Evolutionary conservation across 2,888 invertebrate genomes (phyloP), one percentile per base, ranked within the genome.

Genomic region (Ariolimax columbianus): DNA sequence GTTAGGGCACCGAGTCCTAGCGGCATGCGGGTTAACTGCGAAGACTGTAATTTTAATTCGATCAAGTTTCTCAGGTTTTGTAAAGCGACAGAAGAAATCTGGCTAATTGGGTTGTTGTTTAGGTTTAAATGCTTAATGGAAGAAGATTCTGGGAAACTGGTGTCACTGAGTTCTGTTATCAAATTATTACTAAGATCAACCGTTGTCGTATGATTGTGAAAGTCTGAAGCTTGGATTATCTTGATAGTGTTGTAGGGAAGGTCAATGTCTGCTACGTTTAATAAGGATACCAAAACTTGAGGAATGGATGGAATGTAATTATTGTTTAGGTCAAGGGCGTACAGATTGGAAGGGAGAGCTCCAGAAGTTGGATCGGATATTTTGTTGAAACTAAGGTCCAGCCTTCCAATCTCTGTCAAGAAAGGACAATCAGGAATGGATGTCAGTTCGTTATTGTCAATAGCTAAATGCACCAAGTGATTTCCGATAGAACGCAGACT

Each of bases 301-400:
- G 73, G 73, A 11, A 23, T 30, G 30, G 40, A 73, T 9, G 43
- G 73, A 9, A 73, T n/a, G 3, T 14, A 30, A 36, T 73, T 73
- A n/a, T 43, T 14, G 3, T 19, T 7, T 23, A 73, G 43, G 11
- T 73, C 43, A 0, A 73, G n/a, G 2, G 14, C 6, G 30, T 9
- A 30, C 6, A 47, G 0, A 38, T 47, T 43, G n/a, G 43, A 73
- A 26, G 73, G 43, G 1, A 47, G 7, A 43, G 73, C 26, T 17
- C 73, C 73, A 14, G 73, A 73, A 73, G n/a, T 43, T 4, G 73
- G 43, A 43, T 73, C 73, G 47, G 73, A 73, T 11, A 73, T 73
- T 43, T 11, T 6, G 40, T 73, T 73, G 30, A 14, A 14, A 11
- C 43, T 73, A 23, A 73, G 30, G 9, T 73, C 43, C 3, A 73